phyloP scores from a whole-genome alignment of 2,113 vertebrate species.

The Carlito syrichta region DNA sequence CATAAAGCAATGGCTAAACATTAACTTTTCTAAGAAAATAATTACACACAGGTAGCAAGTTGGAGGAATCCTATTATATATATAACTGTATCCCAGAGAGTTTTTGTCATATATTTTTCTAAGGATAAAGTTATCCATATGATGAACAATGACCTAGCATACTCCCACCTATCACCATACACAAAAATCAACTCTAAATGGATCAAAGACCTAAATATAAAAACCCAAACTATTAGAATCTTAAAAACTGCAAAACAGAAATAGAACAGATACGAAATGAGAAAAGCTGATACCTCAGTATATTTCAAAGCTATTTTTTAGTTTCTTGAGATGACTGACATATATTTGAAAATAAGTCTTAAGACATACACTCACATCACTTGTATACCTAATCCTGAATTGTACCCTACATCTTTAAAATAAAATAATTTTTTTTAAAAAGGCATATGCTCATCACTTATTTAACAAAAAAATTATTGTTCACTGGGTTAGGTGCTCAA shows the following conservation, averaged over 20 bases:
- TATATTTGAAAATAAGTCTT: slow-evolving; percentile 27
- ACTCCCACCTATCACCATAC: too few species aligned
- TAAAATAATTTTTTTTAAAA: too few species aligned
- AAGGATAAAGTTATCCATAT: not conserved
- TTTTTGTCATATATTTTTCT: not conserved
- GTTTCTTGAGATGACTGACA: not conserved
- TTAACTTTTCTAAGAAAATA: slow-evolving; percentile 34
- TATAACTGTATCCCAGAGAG: not conserved
- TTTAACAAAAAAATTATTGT: not conserved
- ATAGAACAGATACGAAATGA: not conserved
- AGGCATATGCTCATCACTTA: not conserved
- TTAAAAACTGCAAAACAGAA: slow-evolving; percentile 1
- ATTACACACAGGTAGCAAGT: not conserved
- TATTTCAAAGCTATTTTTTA: not conserved
- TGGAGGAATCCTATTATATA: not conserved
- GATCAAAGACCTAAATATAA: too few species aligned
- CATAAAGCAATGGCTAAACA: not conserved
- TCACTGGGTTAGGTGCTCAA: not conserved
- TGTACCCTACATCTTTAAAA: too few species aligned
- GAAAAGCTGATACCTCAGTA: not conserved
- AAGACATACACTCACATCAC: too few species aligned
- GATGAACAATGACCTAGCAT: not conserved
- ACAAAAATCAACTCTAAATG: too few species aligned
- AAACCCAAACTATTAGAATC: too few species aligned
- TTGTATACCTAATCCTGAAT: too few species aligned